These are phyloP conservation scores for Pinna nobilis DNA, from an alignment of 1,140 invertebrate species.

Conservation along the genomic window DNA sequence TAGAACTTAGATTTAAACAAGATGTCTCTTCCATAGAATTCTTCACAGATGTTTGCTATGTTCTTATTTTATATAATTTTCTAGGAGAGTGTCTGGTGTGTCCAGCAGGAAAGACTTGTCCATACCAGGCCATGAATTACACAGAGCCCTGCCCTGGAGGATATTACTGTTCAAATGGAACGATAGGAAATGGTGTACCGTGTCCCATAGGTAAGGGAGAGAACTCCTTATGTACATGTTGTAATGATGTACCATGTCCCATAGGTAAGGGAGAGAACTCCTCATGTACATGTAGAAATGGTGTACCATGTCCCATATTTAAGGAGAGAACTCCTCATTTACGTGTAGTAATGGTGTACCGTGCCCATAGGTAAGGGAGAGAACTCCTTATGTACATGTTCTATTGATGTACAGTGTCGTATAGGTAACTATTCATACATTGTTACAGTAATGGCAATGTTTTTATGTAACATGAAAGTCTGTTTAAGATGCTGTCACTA, in stretches of 20 bases:
- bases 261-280: constrained; percentile 57
- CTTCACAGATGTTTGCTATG: no score
- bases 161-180: constrained; percentile 69
- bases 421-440: no score
- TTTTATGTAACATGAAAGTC: no score
- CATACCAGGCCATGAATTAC: constrained; percentile 63
- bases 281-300: no score
- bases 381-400: no score
- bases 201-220: constrained; percentile 64
- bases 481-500: no score
- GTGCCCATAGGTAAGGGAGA: constrained; percentile 60
- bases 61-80: no score
- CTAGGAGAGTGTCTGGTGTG: constrained; percentile 57
- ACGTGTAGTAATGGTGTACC: constrained; percentile 61
- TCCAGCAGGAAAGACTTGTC: constrained; percentile 64
- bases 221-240: no score
- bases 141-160: constrained; percentile 66
- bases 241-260: constrained; percentile 64
- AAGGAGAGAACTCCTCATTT: no score
- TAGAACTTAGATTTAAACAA: no score
- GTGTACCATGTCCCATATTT: constrained; percentile 66
- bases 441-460: no score
- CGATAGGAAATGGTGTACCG: constrained; percentile 59
- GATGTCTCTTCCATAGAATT: no score
- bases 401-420: constrained; percentile 64